Evolutionary conservation across 2,113 vertebrate species (phyloP).

Genomic region (Cyrtonyx montezumae): DNA sequence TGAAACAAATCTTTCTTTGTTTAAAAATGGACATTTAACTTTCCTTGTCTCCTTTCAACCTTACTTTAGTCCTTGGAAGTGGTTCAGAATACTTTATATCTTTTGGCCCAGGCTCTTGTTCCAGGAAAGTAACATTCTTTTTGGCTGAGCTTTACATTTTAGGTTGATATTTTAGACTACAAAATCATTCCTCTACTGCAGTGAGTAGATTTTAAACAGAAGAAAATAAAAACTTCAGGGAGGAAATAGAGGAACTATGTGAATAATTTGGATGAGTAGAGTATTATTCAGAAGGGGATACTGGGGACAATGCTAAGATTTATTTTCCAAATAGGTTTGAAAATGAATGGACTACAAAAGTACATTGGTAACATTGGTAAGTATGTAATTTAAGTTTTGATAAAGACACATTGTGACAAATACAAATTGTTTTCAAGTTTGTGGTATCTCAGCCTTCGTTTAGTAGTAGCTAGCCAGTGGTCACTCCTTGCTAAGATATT

Average conservation of each 20-base stretch:
- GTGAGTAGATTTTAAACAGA: background rate
- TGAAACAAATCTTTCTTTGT: background rate
- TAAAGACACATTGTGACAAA: background rate
- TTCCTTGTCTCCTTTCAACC: background rate
- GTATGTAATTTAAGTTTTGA: background rate
- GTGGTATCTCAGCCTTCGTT: background rate
- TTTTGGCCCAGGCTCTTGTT: background rate
- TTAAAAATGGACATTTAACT: background rate
- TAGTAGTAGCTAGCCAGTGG: background rate
- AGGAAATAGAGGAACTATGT: constrained; percentile 1
- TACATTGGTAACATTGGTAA: background rate
- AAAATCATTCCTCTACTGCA: background rate
- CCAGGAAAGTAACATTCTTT: background rate
- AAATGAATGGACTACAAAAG: background rate
- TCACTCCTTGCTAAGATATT: background rate
- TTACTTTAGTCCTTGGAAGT: background rate
- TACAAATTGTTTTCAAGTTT: background rate
- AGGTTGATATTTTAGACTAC: background rate
- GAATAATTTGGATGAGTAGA: background rate
- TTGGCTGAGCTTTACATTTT: background rate
- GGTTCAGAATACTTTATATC: background rate
- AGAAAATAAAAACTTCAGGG: background rate
- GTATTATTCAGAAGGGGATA: background rate
- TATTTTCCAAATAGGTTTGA: background rate
- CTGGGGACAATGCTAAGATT: background rate